Conservation (phyloP, 2,113 vertebrate species). For the Hiodon tergisus region DNA sequence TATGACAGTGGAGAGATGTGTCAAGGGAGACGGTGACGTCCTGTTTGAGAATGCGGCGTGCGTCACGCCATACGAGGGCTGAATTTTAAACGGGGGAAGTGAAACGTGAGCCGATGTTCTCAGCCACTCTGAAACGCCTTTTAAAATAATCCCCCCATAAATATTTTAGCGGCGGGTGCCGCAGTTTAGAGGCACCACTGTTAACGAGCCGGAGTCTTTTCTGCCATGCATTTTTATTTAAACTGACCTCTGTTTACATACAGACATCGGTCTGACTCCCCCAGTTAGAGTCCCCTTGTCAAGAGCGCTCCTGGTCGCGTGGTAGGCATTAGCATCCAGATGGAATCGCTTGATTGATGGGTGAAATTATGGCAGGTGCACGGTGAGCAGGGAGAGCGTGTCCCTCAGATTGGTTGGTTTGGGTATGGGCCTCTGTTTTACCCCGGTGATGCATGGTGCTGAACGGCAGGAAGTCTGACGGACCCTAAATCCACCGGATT, state of each 20-base stretch:
- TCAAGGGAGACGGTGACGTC: too few relatives aligned
- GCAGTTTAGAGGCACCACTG: not conserved
- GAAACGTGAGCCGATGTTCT: constrained; percentile 20
- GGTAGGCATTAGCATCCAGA: constrained; percentile 19
- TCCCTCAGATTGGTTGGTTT: constrained; percentile 15
- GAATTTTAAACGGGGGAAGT: constrained; percentile 7
- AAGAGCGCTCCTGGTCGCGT: not conserved
- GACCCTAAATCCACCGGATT: constrained; percentile 18
- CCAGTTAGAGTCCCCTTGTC: not conserved
- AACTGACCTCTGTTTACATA: not conserved
- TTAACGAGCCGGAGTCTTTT: constrained; percentile 2
- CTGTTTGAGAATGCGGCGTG: not conserved
- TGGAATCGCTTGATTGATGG: constrained; percentile 25
- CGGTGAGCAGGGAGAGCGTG: not conserved
- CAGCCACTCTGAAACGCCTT: constrained; percentile 19
- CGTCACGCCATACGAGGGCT: not conserved
- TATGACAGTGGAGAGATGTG: too few relatives aligned
- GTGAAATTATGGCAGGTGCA: constrained; percentile 16
- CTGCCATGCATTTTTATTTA: constrained; percentile 1
- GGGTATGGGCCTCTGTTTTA: constrained; percentile 7
- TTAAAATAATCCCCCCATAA: constrained; percentile 12
- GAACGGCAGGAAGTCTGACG: not conserved
- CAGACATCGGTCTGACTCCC: not conserved
- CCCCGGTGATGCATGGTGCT: constrained; percentile 1
- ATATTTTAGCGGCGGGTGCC: not conserved